A percentile compares a stretch with the other conserved stretches of the same genome.
phyloP scores from a whole-genome alignment of 2,113 vertebrate species.

The Actenoides hombroni region DNA sequence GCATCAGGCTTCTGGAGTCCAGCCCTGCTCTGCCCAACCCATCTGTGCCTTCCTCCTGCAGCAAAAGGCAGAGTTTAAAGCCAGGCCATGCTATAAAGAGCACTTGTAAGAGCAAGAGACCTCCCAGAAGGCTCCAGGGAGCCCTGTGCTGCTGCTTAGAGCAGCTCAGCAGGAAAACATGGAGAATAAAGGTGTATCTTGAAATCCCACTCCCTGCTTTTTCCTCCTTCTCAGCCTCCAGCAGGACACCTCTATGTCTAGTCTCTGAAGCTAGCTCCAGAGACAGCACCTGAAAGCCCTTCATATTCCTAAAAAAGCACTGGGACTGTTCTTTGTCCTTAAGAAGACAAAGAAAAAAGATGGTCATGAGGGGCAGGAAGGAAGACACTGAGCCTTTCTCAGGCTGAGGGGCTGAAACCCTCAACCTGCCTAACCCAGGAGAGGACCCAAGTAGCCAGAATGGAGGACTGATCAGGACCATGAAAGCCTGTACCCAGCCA shows the following conservation, averaged over 20 bases:
- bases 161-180: neutral
- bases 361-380: neutral
- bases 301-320: neutral
- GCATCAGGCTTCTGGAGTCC: neutral
- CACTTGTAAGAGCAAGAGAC: neutral
- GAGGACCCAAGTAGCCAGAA: neutral
- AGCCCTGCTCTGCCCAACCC: neutral
- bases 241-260: accelerated
- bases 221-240: neutral
- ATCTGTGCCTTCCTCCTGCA: neutral
- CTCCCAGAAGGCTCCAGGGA: neutral
- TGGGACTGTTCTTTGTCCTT: neutral
- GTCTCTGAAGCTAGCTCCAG: neutral
- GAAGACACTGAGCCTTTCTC: neutral
- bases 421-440: neutral
- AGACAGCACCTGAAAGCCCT: neutral
- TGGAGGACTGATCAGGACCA: neutral
- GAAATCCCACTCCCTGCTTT: neutral
- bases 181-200: neutral
- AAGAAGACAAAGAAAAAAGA: neutral
- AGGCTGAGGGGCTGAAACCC: neutral
- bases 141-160: neutral
- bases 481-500: accelerated
- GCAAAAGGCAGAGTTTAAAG: neutral
- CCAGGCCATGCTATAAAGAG: accelerated